phyloP scores from a whole-genome alignment of 2,113 vertebrate species.

The Eptesicus fuscus region DNA sequence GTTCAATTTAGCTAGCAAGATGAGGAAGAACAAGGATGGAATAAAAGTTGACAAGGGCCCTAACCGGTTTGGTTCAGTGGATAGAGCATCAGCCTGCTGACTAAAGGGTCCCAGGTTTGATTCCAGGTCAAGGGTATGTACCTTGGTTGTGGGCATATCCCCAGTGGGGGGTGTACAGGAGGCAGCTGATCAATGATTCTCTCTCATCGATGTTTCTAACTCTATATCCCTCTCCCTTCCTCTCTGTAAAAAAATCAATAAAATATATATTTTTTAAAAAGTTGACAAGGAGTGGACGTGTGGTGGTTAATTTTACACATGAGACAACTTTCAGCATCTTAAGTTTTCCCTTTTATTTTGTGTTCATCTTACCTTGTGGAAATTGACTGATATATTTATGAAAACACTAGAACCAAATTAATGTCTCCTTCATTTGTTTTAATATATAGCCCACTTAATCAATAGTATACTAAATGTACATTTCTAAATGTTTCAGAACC shows the following conservation, averaged over 20 bases:
- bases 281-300: background rate
- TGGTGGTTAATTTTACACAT: background rate
- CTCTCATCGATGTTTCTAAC: too few species aligned
- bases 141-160: too few species aligned
- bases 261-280: background rate
- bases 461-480: background rate
- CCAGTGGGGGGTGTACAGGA: too few species aligned
- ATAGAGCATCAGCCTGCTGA: too few species aligned
- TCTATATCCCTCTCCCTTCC: too few species aligned
- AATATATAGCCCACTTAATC: background rate
- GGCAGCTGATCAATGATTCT: too few species aligned
- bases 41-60: background rate
- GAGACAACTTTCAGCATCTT: background rate
- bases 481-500: background rate
- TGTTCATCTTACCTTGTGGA: background rate
- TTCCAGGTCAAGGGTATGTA: too few species aligned
- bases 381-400: background rate
- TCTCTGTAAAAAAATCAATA: too few species aligned
- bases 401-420: background rate
- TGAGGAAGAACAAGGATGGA: background rate
- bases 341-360: background rate
- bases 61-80: too few species aligned
- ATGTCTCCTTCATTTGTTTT: slow-evolving; percentile 1
- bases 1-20: background rate
- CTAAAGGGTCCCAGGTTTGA: too few species aligned